Evolutionary conservation across 1,140 invertebrate genomes (phyloP).

Genomic region (Zaprionus taronus): DNA sequence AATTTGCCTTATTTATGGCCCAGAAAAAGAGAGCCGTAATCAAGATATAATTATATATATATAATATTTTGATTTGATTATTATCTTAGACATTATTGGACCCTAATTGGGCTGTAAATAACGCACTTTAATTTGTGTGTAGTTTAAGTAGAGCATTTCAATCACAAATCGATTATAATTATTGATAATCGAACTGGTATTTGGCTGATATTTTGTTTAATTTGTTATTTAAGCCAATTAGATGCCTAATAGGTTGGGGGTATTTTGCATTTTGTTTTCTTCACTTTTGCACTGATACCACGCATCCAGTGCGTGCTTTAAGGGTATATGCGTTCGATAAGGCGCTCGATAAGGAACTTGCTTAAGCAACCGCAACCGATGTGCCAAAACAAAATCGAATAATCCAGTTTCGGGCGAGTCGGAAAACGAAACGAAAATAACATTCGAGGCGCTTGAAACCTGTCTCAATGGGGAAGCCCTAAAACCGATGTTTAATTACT

Average conservation of each 20-base stretch:
- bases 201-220: not conserved
- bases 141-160: conserved; percentile 1
- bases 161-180: not conserved
- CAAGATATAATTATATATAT: not conserved
- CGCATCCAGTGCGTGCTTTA: not conserved
- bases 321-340: not conserved
- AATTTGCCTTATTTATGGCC: no score
- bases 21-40: not conserved
- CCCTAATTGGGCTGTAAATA: not conserved
- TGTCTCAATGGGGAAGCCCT: conserved; percentile 32
- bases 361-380: not conserved
- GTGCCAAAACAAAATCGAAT: not conserved
- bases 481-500: conserved; percentile 22
- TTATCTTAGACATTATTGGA: not conserved
- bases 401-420: conserved; percentile 30
- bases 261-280: not conserved
- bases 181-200: not conserved
- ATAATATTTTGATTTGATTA: not conserved
- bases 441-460: conserved; percentile 22
- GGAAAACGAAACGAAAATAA: not conserved
- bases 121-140: not conserved
- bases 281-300: conserved; percentile 1
- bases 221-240: conserved; percentile 46
- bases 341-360: no score
- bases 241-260: conserved; percentile 31